Evolutionary conservation across 2,797 vertebrate species (phyloP).

Genomic region (Lepus townsendii): DNA sequence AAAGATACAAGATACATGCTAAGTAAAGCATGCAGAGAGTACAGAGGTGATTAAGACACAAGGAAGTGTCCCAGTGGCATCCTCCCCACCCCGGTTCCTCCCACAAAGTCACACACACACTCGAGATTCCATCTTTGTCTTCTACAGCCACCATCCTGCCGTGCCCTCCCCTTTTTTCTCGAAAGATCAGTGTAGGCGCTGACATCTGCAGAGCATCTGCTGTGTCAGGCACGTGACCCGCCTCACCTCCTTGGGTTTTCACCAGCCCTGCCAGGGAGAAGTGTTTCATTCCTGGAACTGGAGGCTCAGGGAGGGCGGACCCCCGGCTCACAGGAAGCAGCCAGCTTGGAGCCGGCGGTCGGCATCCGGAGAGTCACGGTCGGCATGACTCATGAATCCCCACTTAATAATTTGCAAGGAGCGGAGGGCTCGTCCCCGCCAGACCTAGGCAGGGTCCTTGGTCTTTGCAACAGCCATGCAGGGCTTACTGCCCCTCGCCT

Average conservation of each 20-base stretch:
- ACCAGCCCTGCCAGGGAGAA: neutral
- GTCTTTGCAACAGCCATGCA: neutral
- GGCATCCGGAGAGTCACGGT: neutral
- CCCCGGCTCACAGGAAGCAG: neutral
- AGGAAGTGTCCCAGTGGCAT: neutral
- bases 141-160: neutral
- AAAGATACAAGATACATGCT: neutral
- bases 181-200: neutral
- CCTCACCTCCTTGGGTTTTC: neutral
- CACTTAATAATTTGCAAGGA: neutral
- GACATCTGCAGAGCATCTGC: neutral
- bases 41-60: neutral
- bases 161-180: neutral
- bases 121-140: neutral
- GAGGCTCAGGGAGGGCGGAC: neutral
- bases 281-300: neutral
- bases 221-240: neutral
- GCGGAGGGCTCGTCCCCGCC: neutral
- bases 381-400: neutral
- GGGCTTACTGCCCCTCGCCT: neutral
- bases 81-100: neutral
- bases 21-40: neutral
- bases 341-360: accelerated
- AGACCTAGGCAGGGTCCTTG: neutral
- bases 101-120: neutral